Evolutionary conservation across 2,888 invertebrate species (phyloP).

Genomic region (Lacanobia wlatinum): DNA sequence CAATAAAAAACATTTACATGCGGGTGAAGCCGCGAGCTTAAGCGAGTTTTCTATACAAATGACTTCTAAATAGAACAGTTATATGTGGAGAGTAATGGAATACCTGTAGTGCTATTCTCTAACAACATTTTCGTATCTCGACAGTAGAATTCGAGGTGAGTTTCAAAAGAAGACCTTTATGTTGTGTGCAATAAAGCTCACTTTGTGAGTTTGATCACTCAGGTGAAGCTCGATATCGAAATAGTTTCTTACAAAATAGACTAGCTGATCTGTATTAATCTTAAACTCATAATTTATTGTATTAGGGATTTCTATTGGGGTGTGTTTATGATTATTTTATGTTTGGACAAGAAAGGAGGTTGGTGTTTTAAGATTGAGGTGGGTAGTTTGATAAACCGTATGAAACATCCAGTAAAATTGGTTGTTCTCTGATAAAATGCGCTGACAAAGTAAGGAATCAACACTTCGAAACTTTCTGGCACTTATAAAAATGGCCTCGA

Average conservation of each 20-base stretch:
- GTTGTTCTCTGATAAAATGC: not conserved
- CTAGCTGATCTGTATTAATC: constrained; percentile 7
- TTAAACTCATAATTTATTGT: constrained; percentile 30
- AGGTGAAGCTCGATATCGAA: too few species aligned
- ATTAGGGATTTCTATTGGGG: constrained; percentile 6
- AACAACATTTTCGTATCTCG: too few species aligned
- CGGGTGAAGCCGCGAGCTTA: too few species aligned
- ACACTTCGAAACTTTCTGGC: too few species aligned
- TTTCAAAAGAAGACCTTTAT: too few species aligned
- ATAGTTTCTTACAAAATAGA: too few species aligned
- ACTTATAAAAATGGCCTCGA: not conserved
- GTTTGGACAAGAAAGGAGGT: constrained; percentile 15
- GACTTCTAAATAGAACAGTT: constrained; percentile 17
- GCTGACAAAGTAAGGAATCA: not conserved
- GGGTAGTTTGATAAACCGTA: constrained; percentile 7
- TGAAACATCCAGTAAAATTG: not conserved
- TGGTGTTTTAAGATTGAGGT: constrained; percentile 9
- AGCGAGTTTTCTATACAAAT: constrained; percentile 19
- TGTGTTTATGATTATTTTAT: constrained; percentile 37
- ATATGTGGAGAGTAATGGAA: constrained; percentile 14
- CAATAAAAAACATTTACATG: too few species aligned
- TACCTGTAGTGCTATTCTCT: too few species aligned
- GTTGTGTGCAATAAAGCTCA: too few species aligned
- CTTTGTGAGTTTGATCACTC: too few species aligned
- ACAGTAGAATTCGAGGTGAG: too few species aligned